These are phyloP conservation scores for Cnemophilus loriae DNA, from an alignment of 2,113 vertebrate genomes.

Conservation along the genomic window DNA sequence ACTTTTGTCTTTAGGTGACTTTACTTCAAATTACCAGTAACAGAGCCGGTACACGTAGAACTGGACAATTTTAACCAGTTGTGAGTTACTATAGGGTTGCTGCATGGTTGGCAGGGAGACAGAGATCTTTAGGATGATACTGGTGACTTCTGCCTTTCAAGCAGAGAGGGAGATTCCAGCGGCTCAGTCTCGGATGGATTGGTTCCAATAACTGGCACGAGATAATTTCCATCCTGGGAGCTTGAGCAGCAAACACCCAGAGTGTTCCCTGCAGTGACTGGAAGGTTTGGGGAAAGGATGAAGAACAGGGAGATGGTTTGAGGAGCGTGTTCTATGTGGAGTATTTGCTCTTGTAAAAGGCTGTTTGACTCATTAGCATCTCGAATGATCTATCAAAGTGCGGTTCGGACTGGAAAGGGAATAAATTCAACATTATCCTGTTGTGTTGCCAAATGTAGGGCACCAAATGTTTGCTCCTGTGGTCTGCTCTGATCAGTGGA, in stretches of 20 bases:
- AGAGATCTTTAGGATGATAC: not conserved
- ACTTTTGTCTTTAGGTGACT: not conserved
- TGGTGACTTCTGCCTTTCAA: not conserved
- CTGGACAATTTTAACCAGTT: not conserved
- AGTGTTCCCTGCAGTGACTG: not conserved
- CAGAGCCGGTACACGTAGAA: not conserved
- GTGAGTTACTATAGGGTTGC: not conserved
- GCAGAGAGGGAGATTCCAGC: not conserved
- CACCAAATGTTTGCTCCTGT: constrained; percentile 45
- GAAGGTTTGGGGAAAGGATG: not conserved
- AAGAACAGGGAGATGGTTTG: not conserved
- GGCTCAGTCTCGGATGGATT: not conserved
- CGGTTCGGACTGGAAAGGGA: not conserved
- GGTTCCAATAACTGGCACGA: not conserved
- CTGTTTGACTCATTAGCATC: not conserved
- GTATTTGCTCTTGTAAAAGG: not conserved
- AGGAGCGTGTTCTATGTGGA: not conserved
- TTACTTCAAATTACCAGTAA: not conserved
- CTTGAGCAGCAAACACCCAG: not conserved
- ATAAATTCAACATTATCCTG: constrained; percentile 16
- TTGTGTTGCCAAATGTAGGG: constrained; percentile 42
- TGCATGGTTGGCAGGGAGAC: not conserved
- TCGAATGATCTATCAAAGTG: not conserved
- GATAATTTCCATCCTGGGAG: not conserved
- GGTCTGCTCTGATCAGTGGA: not conserved